Evolutionary conservation across 2,797 vertebrate genomes (phyloP).

Genomic region (Numenius phaeopus): DNA sequence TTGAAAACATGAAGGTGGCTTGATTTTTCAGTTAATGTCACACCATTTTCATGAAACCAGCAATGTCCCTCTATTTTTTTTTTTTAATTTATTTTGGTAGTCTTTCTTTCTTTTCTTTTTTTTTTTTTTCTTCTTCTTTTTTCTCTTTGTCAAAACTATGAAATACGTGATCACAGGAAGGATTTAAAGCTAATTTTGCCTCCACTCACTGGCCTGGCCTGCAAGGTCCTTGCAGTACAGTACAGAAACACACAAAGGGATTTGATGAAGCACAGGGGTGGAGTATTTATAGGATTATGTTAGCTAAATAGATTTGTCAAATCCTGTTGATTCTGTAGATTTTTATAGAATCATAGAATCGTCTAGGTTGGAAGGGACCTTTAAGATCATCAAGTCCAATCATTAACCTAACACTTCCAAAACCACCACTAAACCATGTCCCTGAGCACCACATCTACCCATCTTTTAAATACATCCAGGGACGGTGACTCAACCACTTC

Average conservation of each 20-base stretch:
- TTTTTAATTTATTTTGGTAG: not conserved
- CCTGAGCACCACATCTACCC: not conserved
- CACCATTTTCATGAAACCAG: not conserved
- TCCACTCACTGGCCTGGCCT: not conserved
- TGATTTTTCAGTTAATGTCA: not conserved
- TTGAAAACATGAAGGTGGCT: not conserved
- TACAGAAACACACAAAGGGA: not conserved
- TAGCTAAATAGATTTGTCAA: not conserved
- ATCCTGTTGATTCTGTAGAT: not conserved
- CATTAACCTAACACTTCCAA: not conserved
- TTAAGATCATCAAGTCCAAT: not conserved
- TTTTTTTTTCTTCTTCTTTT: not conserved
- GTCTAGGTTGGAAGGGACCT: not conserved
- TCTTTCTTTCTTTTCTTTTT: not conserved
- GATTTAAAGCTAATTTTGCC: not conserved
- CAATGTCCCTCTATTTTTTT: too few relatives aligned
- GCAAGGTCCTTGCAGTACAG: not conserved
- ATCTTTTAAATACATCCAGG: not conserved
- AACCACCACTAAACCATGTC: not conserved
- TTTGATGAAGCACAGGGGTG: not conserved
- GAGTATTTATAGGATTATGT: not conserved
- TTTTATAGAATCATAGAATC: not conserved
- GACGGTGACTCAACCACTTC: not conserved
- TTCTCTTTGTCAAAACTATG: not conserved
- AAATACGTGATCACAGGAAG: not conserved